Evolutionary conservation across 2,797 vertebrate genomes (phyloP).

Genomic region (Rhinella marina): DNA sequence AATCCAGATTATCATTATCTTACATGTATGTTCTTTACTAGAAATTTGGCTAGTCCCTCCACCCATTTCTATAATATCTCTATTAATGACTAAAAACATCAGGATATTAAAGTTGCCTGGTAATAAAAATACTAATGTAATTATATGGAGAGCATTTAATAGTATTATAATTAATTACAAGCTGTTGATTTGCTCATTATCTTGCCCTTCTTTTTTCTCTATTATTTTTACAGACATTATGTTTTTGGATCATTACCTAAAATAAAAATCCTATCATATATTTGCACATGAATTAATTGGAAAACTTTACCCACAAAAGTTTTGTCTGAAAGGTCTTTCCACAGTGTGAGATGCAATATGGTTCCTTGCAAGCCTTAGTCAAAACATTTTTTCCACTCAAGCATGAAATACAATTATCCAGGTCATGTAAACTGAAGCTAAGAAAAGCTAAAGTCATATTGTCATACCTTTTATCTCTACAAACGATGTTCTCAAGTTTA

Average conservation of each 20-base stretch:
- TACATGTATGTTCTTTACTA: too few relatives aligned
- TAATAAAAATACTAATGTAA: too few relatives aligned
- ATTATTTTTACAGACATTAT: too few relatives aligned
- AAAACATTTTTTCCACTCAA: slow-evolving; percentile 29
- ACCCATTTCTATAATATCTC: too few relatives aligned
- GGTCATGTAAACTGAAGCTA: slow-evolving; percentile 44
- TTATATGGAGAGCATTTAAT: too few relatives aligned
- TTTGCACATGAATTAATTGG: background rate
- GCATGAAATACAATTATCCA: slow-evolving; percentile 48
- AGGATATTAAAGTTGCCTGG: too few relatives aligned
- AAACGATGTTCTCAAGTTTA: slow-evolving; percentile 18
- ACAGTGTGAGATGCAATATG: slow-evolving; percentile 7
- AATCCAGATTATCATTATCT: too few relatives aligned
- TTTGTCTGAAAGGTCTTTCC: background rate
- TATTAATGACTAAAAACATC: too few relatives aligned
- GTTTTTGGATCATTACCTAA: background rate
- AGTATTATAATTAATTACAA: too few relatives aligned
- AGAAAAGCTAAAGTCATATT: slow-evolving; percentile 38
- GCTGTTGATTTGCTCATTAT: too few relatives aligned
- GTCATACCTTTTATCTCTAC: background rate
- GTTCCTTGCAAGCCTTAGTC: slow-evolving; percentile 14
- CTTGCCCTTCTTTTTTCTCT: background rate
- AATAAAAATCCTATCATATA: background rate
- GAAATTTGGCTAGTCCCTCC: too few relatives aligned
- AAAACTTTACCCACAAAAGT: background rate